A percentile compares a stretch with the other conserved stretches of the same genome.
These are phyloP conservation scores for Bubo scandiacus DNA, from an alignment of 2,113 vertebrate species.

Conservation along the genomic window DNA sequence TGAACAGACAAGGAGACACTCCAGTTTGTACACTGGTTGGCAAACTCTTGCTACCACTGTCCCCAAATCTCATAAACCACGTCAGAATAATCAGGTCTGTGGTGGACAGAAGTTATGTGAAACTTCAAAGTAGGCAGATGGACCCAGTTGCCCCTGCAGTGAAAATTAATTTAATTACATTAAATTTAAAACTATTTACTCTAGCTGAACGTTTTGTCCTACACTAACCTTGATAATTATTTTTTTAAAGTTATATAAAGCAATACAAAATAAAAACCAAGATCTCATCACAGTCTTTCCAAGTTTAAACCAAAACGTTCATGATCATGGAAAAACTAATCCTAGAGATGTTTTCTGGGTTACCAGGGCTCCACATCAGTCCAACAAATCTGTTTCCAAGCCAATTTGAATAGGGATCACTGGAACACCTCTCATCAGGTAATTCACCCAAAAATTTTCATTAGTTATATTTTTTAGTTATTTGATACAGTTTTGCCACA, in stretches of 20 bases:
- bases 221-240: not conserved
- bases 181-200: not conserved
- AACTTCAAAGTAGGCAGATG: not conserved
- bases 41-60: not conserved
- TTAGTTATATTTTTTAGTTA: not conserved
- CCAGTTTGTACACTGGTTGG: not conserved
- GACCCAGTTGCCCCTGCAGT: rapidly evolving
- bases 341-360: rapidly evolving
- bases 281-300: not conserved
- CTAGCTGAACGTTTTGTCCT: not conserved
- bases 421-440: rapidly evolving
- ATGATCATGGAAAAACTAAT: not conserved
- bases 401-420: not conserved
- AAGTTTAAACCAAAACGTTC: not conserved
- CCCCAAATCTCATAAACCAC: not conserved
- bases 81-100: not conserved
- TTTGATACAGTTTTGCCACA: not conserved
- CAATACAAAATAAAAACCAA: not conserved
- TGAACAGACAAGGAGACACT: not conserved
- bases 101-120: not conserved
- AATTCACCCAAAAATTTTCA: not conserved
- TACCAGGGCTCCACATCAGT: not conserved
- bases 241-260: not conserved
- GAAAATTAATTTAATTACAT: not conserved
- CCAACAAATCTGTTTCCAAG: not conserved